Conservation (phyloP, 2,113 vertebrate species). For the Rostratula benghalensis region DNA sequence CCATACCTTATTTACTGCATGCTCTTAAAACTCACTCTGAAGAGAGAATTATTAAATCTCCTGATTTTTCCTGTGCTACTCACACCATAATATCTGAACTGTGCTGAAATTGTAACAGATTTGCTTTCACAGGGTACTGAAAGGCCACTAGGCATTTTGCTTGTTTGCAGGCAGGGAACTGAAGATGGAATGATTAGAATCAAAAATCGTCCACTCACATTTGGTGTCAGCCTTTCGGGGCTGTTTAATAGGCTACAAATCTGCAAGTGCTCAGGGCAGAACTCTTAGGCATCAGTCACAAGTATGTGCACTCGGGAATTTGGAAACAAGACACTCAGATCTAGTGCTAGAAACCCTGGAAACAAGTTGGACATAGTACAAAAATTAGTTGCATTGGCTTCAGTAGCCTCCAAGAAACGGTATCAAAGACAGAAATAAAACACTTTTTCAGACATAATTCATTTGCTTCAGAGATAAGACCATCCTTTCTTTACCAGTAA, state of each 20-base stretch:
- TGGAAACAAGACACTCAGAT: neutral
- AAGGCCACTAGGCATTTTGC: neutral
- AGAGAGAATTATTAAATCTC: neutral
- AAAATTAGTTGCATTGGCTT: neutral
- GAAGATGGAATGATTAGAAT: neutral
- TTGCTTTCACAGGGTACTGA: neutral
- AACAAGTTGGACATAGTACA: neutral
- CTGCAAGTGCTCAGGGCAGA: neutral
- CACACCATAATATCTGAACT: neutral
- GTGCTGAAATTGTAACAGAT: neutral
- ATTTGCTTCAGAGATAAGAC: neutral
- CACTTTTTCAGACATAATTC: neutral
- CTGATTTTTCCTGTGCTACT: neutral
- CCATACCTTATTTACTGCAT: neutral
- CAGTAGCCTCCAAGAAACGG: neutral
- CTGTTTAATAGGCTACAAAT: neutral
- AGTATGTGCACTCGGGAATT: rapidly evolving
- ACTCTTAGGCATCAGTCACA: rapidly evolving
- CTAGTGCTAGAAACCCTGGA: neutral
- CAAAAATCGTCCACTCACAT: neutral
- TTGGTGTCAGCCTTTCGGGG: neutral
- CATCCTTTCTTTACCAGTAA: neutral
- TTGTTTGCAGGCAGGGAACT: neutral
- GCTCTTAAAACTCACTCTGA: neutral
- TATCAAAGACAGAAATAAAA: neutral